Evolutionary conservation across 2,888 invertebrate species (phyloP), one percentile per base, ranked within the genome.

Genomic region (Vesta saturnalis): DNA sequence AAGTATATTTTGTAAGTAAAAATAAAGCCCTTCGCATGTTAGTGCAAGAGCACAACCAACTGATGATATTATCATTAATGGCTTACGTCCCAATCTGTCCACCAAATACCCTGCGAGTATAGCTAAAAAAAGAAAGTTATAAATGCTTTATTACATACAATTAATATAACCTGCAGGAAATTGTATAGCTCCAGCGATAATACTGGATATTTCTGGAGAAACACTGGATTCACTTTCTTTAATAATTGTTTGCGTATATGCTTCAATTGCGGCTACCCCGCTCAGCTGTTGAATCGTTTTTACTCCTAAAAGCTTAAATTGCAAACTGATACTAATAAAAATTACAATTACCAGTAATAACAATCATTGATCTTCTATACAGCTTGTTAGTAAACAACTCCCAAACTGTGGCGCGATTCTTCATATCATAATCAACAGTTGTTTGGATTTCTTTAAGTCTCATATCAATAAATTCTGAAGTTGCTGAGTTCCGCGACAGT

Each of bases 261-360:
- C 86, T 69, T 89, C 88, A 19, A 89, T 86, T 0, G 89, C 88
- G 3, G 86, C 79, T 21, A 86, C 84, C 2, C 89, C 89, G 15
- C 88, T 88, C 84, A 89, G 86, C 73, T 89, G 89, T 46, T 89
- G 87, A 56, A 89, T 76, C 16, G 87, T 74, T 76, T 89, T 89
- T 0, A 89, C 78, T 19, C 88, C 89, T 87, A 78, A 1, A 81
- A 74, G n/a, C 10, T 35, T n/a, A 23, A n/a, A n/a, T n/a, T n/a
- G n/a, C n/a, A n/a, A n/a, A n/a, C n/a, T n/a, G n/a, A 8, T 16
- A 3, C 8, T 16, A 49, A 16, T 49, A 5, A 49, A 49, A 15
- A 16, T 16, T 1, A 55, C n/a, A n/a, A 5, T 49, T 52, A 60
- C 75, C 75, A n/a, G 58, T 46, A 16, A 73, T 70, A 15, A 74